Evolutionary conservation across 2,113 vertebrate genomes (phyloP), one percentile per base, ranked within the genome.

Genomic region (Cyanoramphus novaezelandiae): DNA sequence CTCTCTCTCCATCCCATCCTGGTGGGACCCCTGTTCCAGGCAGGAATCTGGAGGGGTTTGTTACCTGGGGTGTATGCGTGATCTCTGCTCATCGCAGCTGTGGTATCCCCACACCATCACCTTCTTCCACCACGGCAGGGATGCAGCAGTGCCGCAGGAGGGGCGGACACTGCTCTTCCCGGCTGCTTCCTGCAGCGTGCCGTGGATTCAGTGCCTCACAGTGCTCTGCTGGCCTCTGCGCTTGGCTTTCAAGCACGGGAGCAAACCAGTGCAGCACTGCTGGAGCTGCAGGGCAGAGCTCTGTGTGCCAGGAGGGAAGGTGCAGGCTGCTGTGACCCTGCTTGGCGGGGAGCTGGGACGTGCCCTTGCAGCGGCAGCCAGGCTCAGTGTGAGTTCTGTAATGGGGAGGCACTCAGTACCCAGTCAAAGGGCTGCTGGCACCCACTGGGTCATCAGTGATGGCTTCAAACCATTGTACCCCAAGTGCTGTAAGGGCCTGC

Each of bases 231-330:
- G 31, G 31, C 16, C 82, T 24, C 27, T 60, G 52, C 1, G 9
- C 49, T 81, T 28, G 50, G 39, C 50, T 64, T 59, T 43, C 55
- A 63, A 81, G 23, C 75, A 23, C 37, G 79, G 8, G 3, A 29
- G 43, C 41, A 53, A 78, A 7, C 74, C 69, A 37, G 33, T 0
- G 0, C 28, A 69, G 84, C 0, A 0, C 25, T 2, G 5, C 14
- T 7, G 37, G 33, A 70, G 81, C 59, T 64, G 49, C 5, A 4
- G 2, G 2, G 6, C 63, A 33, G 47, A 55, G 80, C 25, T 23
- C 82, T 21, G 37, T 1, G 6, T 21, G 71, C 29, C 13, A 7
- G 64, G 27, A 49, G 35, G 28, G 35, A 18, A 41, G 29, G 25
- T 1, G 2, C 9, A 25, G 63, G n/a, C 21, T 67, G 52, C 12